Base-by-base conservation (phyloP, 2,113 vertebrate species). In the Numida meleagris region DNA sequence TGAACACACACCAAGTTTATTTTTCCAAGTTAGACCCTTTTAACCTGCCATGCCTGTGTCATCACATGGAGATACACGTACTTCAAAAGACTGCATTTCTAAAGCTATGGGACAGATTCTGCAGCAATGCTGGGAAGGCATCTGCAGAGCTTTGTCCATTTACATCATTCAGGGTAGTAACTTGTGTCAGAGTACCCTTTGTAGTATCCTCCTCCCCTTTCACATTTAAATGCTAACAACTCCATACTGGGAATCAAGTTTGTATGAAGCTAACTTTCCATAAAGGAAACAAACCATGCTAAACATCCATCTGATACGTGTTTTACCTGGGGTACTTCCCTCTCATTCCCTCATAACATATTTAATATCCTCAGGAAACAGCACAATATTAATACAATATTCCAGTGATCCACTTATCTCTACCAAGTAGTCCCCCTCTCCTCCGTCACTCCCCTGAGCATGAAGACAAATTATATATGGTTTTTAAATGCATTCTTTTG, bases 401-500 rank as follows among this genome's bases (percentile, higher is more conserved):
- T 94, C 61, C 79, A 83, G 16, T 17, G 82, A 94, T 48, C 14
- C 89, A 93, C 51, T 78, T 95, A 88, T 83, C 92, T 90, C 65
- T 65, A 77, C 33, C 57, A 68, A 93, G 88, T 83, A 90, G 90
- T 62, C 58, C 66, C 62, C 17, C 73, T 79, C 62, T 85, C 82
- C 80, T 86, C 65, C 55, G 43, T 81, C 48, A 61, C 43, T 86
- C 62, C 91, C 90, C 53, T 78, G 88, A 95, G 94, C 80, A 95
- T 1, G 13, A 93, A 81, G 82, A 53, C 68, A 95, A 95, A 94
- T 95, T 95, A 75, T 95, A 86, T 94, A 96, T 88, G 88, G 70
- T 36, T 95, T 96, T 95, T 27, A 90, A 94, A 93, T 72, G 88
- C 73, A 82, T 95, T 97, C 65, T 94, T 93, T 67, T 61, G 27